phyloP scores from a whole-genome alignment of 1,140 invertebrate species.

The Eumaeus atala region DNA sequence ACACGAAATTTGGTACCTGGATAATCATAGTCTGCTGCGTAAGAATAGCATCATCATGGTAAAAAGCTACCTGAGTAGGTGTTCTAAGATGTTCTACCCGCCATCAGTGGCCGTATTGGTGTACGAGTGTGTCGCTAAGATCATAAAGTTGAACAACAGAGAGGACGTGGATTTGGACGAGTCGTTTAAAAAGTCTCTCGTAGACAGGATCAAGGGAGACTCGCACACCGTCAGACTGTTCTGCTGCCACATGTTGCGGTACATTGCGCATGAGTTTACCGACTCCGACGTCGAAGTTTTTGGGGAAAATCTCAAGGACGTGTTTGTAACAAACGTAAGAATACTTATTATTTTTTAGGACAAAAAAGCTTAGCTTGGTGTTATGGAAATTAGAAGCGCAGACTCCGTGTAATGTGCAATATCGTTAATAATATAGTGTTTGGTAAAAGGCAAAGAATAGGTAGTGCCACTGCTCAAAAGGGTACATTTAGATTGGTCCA shows the following conservation, averaged over 20 bases:
- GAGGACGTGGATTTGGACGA: slow-evolving; percentile 28
- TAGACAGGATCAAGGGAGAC: slow-evolving; percentile 36
- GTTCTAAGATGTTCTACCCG: slow-evolving; percentile 45
- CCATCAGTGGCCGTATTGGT: slow-evolving; percentile 43
- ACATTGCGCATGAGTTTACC: slow-evolving; percentile 24
- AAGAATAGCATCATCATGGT: slow-evolving; percentile 62
- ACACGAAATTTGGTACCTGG: slow-evolving; percentile 34
- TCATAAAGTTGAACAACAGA: slow-evolving; percentile 34
- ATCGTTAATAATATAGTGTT: too few species aligned
- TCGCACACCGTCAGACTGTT: slow-evolving; percentile 52
- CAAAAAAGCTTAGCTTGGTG: background rate
- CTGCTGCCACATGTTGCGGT: slow-evolving; percentile 48
- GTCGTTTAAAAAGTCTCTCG: slow-evolving; percentile 32
- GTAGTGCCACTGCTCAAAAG: too few species aligned
- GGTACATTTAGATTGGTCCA: too few species aligned
- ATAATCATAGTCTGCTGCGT: slow-evolving; percentile 30
- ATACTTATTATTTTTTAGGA: background rate
- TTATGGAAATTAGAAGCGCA: too few species aligned
- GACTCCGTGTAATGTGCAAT: too few species aligned
- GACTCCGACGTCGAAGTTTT: slow-evolving; percentile 34
- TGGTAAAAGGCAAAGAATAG: too few species aligned
- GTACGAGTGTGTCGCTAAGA: slow-evolving; percentile 49
- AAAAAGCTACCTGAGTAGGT: slow-evolving; percentile 46
- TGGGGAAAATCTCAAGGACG: slow-evolving; percentile 31
- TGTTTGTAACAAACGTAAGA: slow-evolving; percentile 52